A percentile compares a stretch with the other conserved stretches of the same genome.
Conservation (phyloP, 2,113 vertebrate species). For the Semicossyphus pulcher region DNA sequence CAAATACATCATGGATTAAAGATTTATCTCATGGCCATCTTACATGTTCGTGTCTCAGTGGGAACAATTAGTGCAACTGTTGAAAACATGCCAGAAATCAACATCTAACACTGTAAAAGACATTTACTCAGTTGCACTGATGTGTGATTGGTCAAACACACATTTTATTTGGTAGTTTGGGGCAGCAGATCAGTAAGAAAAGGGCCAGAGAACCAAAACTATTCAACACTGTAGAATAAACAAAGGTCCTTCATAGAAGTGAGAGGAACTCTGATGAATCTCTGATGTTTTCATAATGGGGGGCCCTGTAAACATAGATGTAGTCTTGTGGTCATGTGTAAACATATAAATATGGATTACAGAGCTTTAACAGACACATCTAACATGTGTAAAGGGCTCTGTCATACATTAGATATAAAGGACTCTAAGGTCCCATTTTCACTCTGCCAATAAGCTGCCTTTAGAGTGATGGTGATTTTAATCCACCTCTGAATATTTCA, state of each 20-base stretch:
- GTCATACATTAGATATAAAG: not conserved
- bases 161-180: not conserved
- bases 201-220: not conserved
- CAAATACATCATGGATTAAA: not conserved
- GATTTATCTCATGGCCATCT: not conserved
- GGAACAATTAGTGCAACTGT: not conserved
- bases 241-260: not conserved
- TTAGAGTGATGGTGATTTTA: slow-evolving; percentile 61
- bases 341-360: slow-evolving; percentile 5
- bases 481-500: slow-evolving; percentile 72
- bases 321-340: not conserved
- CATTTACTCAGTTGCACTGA: too few relatives aligned
- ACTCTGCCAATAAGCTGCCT: slow-evolving; percentile 48
- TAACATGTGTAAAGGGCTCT: not conserved
- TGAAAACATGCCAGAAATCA: not conserved
- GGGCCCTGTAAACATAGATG: not conserved
- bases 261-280: not conserved
- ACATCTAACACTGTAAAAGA: too few relatives aligned
- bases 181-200: not conserved
- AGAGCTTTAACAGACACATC: not conserved
- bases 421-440: not conserved
- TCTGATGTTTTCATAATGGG: not conserved
- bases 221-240: not conserved
- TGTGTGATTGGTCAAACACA: too few relatives aligned
- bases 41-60: not conserved